Evolutionary conservation across 2,888 invertebrate species (phyloP), one percentile per base, ranked within the genome.

Genomic region (Lordiphosa fenestrarum): DNA sequence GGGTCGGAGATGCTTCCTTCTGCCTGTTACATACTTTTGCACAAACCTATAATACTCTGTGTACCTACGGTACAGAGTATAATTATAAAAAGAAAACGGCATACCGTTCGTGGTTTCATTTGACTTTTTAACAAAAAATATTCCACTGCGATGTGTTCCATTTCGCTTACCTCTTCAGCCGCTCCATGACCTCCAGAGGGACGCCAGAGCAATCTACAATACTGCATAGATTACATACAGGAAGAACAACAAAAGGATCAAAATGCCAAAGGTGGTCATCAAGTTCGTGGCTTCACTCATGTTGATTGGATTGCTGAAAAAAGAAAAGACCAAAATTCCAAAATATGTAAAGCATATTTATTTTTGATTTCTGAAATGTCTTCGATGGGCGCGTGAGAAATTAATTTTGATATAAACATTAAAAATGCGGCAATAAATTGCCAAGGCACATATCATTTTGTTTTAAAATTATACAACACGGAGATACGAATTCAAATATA

Each of bases 261-360:
- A 89, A 87, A 94, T 94, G 78, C 93, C 89, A 86, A 94, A 94
- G 72, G 94, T 94, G 85, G 93, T 93, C 83, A 94, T 90, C 69
- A 94, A 91, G 88, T 91, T 94, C 66, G 91, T 91, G 61, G 93
- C 92, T 90, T 94, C 94, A 78, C 73, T 85, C 88, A 89, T 89
- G 48, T 80, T 87, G 62, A 36, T 39, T 69, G 41, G 42, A 46
- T 50, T 44, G 37, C 74, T 74, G 54, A 35, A 66, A 65, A 61
- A 57, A 61, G 59, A 55, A 15, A 15, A 15, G 15, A 1, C 15
- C 1, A 15, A 15, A 44, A 55, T 9, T 7, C 30, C 38, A 23
- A 4, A 35, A 46, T 59, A 57, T 61, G 33, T 12, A 33, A 53
- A 50, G 40, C 3, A 21, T 6, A 21, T 10, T 40, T 46, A 23